Conservation (phyloP, 2,797 vertebrate genomes). For the Benthosema pterotum region DNA sequence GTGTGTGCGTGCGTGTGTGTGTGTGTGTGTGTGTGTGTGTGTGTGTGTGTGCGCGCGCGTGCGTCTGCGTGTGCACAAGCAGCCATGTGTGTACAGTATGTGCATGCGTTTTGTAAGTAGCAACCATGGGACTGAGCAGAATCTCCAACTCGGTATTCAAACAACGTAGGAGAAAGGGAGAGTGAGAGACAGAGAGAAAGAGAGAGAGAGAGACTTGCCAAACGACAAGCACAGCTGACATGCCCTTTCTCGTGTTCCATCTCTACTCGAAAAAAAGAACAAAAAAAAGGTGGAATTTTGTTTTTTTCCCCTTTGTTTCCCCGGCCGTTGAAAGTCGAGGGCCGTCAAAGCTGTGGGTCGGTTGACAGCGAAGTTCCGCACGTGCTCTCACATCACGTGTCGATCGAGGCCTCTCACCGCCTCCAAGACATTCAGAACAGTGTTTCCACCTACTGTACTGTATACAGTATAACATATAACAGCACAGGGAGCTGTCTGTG, state of each 20-base stretch:
- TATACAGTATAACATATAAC: too few species aligned
- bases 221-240: conserved; percentile 19
- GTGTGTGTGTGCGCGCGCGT: too few species aligned
- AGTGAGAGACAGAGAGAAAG: not conserved
- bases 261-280: too few species aligned
- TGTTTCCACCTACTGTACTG: conserved; percentile 47
- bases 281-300: not conserved
- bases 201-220: conserved; percentile 14
- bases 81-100: conserved; percentile 26
- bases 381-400: conserved; percentile 39
- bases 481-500: too few species aligned
- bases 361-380: conserved; percentile 20
- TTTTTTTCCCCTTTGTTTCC: conserved; percentile 4
- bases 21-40: too few species aligned
- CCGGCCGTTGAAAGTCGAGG: conserved; percentile 6
- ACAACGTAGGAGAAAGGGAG: conserved; percentile 9
- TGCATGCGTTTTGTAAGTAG: conserved; percentile 3
- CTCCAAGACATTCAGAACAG: conserved; percentile 24
- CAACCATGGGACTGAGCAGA: conserved; percentile 12
- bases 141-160: conserved; percentile 20
- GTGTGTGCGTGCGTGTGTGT: too few species aligned
- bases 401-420: conserved; percentile 37
- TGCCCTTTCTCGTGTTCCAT: conserved; percentile 12
- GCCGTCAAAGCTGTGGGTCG: conserved; percentile 12
- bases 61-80: not conserved